phyloP scores from a whole-genome alignment of 2,113 vertebrate species.

The Amblyornis subalaris region DNA sequence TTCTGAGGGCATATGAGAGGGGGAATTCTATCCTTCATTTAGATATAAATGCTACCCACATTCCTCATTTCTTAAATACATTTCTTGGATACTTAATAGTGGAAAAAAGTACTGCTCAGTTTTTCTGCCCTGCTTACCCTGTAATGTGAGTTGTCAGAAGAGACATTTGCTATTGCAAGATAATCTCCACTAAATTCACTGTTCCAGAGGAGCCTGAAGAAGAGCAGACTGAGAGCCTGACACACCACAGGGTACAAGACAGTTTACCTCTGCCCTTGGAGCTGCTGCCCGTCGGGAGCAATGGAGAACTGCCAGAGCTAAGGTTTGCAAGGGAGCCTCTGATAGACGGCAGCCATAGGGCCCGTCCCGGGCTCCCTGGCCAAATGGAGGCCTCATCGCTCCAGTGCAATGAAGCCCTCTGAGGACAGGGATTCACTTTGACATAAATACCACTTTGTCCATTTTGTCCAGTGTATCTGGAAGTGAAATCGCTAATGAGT shows the following conservation, averaged over 20 bases:
- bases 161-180: not conserved
- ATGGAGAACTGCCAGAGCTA: not conserved
- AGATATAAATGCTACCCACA: not conserved
- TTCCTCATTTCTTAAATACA: slow-evolving; percentile 22
- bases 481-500: not conserved
- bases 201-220: not conserved
- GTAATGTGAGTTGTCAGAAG: not conserved
- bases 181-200: not conserved
- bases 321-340: not conserved
- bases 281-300: not conserved
- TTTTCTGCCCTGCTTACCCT: slow-evolving; percentile 10
- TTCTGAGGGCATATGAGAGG: not conserved
- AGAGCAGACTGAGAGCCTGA: not conserved
- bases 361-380: not conserved
- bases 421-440: not conserved
- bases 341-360: rapidly evolving
- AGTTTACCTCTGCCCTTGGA: not conserved
- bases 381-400: rapidly evolving
- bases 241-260: rapidly evolving
- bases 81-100: slow-evolving; percentile 19
- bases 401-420: not conserved
- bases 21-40: not conserved
- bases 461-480: not conserved
- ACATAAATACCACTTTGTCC: not conserved
- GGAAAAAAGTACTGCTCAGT: not conserved